phyloP scores from a whole-genome alignment of 2,888 invertebrate species.

The Ornithoptera alexandrae region DNA sequence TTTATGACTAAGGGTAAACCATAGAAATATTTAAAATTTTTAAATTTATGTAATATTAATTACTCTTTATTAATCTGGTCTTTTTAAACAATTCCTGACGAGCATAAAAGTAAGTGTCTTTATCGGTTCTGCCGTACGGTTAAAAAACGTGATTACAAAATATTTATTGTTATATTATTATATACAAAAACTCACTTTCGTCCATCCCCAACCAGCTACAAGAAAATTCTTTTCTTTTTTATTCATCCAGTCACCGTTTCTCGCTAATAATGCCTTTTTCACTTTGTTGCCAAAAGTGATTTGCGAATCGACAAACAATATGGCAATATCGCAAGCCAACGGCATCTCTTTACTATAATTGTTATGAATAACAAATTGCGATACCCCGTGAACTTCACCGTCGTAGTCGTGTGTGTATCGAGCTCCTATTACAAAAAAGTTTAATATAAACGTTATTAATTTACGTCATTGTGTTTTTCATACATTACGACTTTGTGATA shows the following conservation, averaged over 20 bases:
- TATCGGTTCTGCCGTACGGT: too few relatives aligned
- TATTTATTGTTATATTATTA: too few relatives aligned
- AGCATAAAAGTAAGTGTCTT: too few relatives aligned
- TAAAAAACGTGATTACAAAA: too few relatives aligned
- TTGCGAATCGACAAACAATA: constrained; percentile 47
- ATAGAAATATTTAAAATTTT: too few relatives aligned
- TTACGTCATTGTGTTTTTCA: too few relatives aligned
- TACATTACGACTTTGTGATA: too few relatives aligned
- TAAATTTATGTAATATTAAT: too few relatives aligned
- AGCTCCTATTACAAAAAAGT: constrained; percentile 44
- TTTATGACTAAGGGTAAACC: too few relatives aligned
- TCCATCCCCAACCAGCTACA: constrained; percentile 64
- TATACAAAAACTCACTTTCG: constrained; percentile 40
- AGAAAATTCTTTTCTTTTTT: constrained; percentile 38
- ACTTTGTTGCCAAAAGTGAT: constrained; percentile 42
- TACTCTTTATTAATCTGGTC: too few relatives aligned
- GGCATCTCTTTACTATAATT: constrained; percentile 47
- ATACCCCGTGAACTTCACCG: constrained; percentile 42
- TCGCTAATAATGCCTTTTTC: constrained; percentile 51
- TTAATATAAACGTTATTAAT: neutral
- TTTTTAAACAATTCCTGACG: too few relatives aligned
- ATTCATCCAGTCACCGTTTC: constrained; percentile 51
- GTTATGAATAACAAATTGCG: constrained; percentile 44
- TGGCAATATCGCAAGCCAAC: constrained; percentile 59
- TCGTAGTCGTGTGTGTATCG: constrained; percentile 49